Conservation (phyloP, 2,113 vertebrate species). For the Melierax canorus region DNA sequence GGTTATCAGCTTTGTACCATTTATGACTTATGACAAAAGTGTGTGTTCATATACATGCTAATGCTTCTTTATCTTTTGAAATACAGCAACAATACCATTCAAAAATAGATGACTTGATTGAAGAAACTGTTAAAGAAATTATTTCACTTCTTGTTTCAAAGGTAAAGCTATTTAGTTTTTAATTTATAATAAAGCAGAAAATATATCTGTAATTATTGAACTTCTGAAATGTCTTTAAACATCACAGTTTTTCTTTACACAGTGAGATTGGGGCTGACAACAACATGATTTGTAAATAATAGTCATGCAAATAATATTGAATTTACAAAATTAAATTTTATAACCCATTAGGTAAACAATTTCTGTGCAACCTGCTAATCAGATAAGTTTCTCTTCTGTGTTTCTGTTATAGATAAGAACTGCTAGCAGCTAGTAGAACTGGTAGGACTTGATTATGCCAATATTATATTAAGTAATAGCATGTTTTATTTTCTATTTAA, state of each 20-base stretch:
- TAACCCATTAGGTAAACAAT: neutral
- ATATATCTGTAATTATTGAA: neutral
- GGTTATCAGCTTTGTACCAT: constrained; percentile 60
- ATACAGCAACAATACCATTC: constrained; percentile 96
- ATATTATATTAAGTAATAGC: neutral
- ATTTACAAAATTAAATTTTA: neutral
- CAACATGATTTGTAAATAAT: neutral
- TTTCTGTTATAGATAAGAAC: neutral
- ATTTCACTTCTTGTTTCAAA: constrained; percentile 90
- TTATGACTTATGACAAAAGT: constrained; percentile 63
- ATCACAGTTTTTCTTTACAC: neutral
- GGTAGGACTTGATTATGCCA: neutral
- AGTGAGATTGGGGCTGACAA: neutral
- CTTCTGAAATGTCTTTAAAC: neutral
- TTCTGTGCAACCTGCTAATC: neutral
- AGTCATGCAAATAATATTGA: neutral
- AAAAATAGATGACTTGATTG: constrained; percentile 95
- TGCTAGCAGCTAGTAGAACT: neutral
- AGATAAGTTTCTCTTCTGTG: neutral
- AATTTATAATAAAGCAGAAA: neutral
- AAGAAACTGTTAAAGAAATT: constrained; percentile 92
- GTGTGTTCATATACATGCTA: constrained; percentile 57
- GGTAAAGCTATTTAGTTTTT: constrained; percentile 76
- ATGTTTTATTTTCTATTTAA: neutral
- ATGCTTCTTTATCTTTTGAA: constrained; percentile 65